These are phyloP conservation scores for Criorhina ranunculi DNA, from an alignment of 2,888 invertebrate genomes.

Conservation along the genomic window DNA sequence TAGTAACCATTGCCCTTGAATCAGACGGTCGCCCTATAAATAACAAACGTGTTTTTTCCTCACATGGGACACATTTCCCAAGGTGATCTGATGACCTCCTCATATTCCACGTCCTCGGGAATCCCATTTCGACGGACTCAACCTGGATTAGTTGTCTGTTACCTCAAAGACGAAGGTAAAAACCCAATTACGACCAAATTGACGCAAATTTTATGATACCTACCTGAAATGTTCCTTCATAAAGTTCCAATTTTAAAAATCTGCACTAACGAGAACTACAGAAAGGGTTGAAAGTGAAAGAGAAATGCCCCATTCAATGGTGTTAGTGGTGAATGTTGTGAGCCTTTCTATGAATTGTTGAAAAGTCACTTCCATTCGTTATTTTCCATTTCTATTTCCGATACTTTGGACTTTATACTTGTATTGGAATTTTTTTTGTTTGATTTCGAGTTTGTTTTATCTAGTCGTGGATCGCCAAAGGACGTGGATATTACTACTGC, in stretches of 20 bases:
- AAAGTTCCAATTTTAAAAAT: conserved; percentile 17
- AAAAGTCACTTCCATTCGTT: neutral
- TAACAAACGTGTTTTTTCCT: neutral
- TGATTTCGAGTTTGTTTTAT: conserved; percentile 24
- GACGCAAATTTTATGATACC: neutral
- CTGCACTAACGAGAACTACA: conserved; percentile 3
- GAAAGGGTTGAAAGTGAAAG: neutral
- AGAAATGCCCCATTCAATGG: conserved; percentile 36
- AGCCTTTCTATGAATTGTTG: conserved; percentile 2
- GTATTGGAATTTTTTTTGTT: neutral
- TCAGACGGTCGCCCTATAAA: neutral
- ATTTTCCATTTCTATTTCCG: conserved; percentile 16
- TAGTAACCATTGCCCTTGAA: neutral
- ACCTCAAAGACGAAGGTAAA: conserved; percentile 22
- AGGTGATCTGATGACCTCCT: neutral
- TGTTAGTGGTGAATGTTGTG: conserved; percentile 18
- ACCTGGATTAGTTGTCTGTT: conserved; percentile 4
- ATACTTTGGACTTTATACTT: conserved; percentile 6
- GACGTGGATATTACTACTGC: neutral
- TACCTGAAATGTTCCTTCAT: neutral
- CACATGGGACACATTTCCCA: neutral
- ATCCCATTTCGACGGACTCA: conserved; percentile 14
- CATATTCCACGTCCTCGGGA: neutral
- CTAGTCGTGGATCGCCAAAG: conserved; percentile 17
- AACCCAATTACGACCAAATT: conserved; percentile 37